phyloP scores from a whole-genome alignment of 2,888 invertebrate genomes.

The Deroplatys truncata region DNA sequence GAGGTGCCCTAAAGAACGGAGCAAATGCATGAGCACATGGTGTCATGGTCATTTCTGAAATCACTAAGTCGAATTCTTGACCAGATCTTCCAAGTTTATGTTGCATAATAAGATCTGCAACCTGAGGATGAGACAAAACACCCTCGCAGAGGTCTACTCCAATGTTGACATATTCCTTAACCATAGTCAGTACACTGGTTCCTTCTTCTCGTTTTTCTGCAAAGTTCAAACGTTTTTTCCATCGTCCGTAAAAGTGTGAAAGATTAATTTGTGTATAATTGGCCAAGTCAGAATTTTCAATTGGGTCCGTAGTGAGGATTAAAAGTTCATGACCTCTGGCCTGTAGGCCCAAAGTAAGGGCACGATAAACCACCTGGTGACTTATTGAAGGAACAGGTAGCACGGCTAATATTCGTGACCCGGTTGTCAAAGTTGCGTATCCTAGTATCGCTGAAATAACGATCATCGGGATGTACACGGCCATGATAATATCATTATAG shows the following conservation, averaged over 20 bases:
- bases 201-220: not conserved
- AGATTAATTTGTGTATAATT: constrained; percentile 22
- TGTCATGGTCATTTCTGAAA: constrained; percentile 50
- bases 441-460: not conserved
- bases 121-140: not conserved
- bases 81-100: constrained; percentile 25
- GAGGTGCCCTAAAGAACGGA: constrained; percentile 52
- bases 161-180: not conserved
- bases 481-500: not conserved
- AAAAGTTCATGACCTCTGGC: constrained; percentile 48
- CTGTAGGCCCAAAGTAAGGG: constrained; percentile 45
- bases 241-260: not conserved
- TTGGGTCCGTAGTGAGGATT: constrained; percentile 46
- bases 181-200: not conserved
- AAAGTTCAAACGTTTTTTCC: not conserved
- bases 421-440: not conserved
- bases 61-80: constrained; percentile 51
- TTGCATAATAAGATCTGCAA: not conserved
- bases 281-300: not conserved
- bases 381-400: constrained; percentile 47
- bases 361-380: constrained; percentile 47
- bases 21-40: constrained; percentile 51
- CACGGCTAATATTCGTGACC: constrained; percentile 45
- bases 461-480: not conserved
- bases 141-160: constrained; percentile 15